Base-by-base conservation (phyloP, 1,140 invertebrate species). In the Delia radicum region DNA sequence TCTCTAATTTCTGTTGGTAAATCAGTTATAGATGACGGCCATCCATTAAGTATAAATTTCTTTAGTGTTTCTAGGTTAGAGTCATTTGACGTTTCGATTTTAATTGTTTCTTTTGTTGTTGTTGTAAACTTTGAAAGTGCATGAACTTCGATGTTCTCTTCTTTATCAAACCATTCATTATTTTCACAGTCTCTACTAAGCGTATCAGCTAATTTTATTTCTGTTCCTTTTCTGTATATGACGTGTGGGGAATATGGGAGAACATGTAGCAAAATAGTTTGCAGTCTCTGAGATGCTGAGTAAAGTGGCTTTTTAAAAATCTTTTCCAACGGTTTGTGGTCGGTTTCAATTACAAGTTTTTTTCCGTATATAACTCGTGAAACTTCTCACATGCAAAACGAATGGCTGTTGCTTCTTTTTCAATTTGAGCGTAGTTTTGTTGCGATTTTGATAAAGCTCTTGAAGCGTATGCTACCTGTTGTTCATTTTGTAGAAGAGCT, bases 311-410 rank as follows among this genome's bases (percentile, higher is more conserved):
- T 88, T 69, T 82, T 83, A 76, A 87, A 86, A 28, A 89, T 84
- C 2, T 77, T 61, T 69, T 86, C 82, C n/a, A 89, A 61, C 7
- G 87, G 87, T 77, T 87, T 87, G 74, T 89, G 87, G 75, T 89
- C 87, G 0, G 84, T 87, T 78, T 88, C 80, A 0, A 87, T 80
- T 1, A 81, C 78, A 2, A 81, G 73, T 26, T 79, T 29, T 24
- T 76, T 78, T 7, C 79, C 79, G 77, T 29, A 80, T 62, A 75
- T 77, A 28, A 79, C 80, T 29, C 78, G 12, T 67, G 74, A 80
- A 86, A 86, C 33, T 77, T 80, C 37, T 78, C 77, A 77, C 79
- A 82, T 24, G 74, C 82, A 79, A 82, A 86, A 1, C 74, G 55
- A n/a, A 87, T 83, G 13, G 79, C 81, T 4, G 81, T 48, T 18